Evolutionary conservation across 1,140 invertebrate species (phyloP).

Genomic region (Bombus fervidus): DNA sequence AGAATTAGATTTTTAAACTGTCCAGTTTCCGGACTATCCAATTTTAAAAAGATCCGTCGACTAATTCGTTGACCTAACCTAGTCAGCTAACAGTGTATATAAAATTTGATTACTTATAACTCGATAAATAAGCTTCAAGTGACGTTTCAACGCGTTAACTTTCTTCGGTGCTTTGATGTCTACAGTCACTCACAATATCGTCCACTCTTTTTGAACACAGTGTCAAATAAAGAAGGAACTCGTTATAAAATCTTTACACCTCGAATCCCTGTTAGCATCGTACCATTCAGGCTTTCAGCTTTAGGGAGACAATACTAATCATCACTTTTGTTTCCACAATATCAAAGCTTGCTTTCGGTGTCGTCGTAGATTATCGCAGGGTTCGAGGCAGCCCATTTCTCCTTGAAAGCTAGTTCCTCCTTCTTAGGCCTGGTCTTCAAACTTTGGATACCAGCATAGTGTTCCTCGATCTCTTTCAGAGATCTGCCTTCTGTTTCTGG

Average conservation of each 20-base stretch:
- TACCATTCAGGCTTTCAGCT: neutral
- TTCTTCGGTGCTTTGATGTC: too few relatives aligned
- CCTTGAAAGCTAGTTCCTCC: constrained; percentile 67
- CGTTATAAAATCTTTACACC: neutral
- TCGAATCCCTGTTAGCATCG: neutral
- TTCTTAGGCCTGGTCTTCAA: constrained; percentile 77
- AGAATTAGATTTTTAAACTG: too few relatives aligned
- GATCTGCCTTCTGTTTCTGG: constrained; percentile 94
- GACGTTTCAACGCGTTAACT: too few relatives aligned
- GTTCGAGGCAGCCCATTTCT: constrained; percentile 79
- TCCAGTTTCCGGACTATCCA: too few relatives aligned
- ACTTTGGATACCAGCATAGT: constrained; percentile 85
- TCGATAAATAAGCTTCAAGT: too few relatives aligned
- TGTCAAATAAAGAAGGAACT: neutral
- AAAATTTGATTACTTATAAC: too few relatives aligned
- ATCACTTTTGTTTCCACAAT: neutral
- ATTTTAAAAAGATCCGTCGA: too few relatives aligned
- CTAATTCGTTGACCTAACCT: too few relatives aligned
- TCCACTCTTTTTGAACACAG: neutral
- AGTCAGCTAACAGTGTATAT: too few relatives aligned
- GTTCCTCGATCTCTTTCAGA: constrained; percentile 88
- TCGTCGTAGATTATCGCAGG: constrained; percentile 74
- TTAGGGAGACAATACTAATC: neutral
- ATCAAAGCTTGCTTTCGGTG: constrained; percentile 75
- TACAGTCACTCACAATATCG: too few relatives aligned